phyloP scores from a whole-genome alignment of 2,113 vertebrate genomes.

The Tragelaphus scriptus region DNA sequence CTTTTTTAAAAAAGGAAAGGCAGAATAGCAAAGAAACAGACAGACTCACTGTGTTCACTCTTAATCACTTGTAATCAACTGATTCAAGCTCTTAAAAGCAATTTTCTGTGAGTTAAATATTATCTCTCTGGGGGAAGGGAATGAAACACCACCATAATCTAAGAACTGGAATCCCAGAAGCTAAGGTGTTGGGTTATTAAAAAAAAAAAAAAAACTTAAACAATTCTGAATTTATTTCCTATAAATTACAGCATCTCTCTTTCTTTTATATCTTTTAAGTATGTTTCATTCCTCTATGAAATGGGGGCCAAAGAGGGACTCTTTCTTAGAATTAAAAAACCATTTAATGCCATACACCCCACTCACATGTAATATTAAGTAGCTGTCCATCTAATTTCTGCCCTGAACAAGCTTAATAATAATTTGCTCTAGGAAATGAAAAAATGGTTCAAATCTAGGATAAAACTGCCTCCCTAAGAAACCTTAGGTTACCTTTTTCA shows the following conservation, averaged over 20 bases:
- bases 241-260: background rate
- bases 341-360: background rate
- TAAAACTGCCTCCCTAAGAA: background rate
- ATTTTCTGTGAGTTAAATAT: constrained; percentile 1
- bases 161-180: background rate
- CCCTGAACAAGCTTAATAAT: background rate
- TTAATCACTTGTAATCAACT: background rate
- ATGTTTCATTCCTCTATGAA: background rate
- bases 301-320: background rate
- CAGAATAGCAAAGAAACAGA: background rate
- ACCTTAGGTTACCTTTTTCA: background rate
- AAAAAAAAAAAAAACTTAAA: background rate
- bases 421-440: background rate
- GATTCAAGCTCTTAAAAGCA: background rate
- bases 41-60: background rate
- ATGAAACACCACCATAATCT: background rate
- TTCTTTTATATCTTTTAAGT: background rate
- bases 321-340: background rate
- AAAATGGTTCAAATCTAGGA: background rate
- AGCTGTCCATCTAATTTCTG: background rate
- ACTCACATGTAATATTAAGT: background rate
- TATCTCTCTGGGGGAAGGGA: background rate
- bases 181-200: background rate
- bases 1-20: background rate
- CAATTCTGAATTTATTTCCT: background rate